phyloP scores from a whole-genome alignment of 2,888 invertebrate species.

The Orthosia gothica region DNA sequence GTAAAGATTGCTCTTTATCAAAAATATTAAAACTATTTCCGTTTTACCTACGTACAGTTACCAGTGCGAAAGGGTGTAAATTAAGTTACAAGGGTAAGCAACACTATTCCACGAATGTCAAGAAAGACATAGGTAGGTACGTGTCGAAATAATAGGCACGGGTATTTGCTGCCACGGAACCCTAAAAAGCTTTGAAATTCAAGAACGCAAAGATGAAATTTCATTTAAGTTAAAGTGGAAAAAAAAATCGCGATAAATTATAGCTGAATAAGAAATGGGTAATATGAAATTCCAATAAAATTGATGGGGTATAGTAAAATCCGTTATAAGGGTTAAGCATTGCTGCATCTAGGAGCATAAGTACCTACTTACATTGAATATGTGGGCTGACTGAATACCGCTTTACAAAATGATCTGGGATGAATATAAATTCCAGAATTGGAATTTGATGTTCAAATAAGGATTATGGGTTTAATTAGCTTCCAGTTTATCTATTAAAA shows the following conservation, averaged over 20 bases:
- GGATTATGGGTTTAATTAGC: conserved; percentile 33
- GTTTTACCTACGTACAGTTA: background rate
- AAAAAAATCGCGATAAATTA: conserved; percentile 42
- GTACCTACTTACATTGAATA: conserved; percentile 23
- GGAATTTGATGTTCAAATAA: conserved; percentile 15
- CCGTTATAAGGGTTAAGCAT: conserved; percentile 10
- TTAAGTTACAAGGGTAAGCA: background rate
- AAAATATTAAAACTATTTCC: background rate
- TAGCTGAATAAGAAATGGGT: conserved; percentile 36
- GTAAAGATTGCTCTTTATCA: background rate
- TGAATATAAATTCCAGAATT: conserved; percentile 6
- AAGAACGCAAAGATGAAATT: conserved; percentile 38
- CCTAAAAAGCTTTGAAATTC: conserved; percentile 23
- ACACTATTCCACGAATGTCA: conserved; percentile 13
- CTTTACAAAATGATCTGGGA: conserved; percentile 24
- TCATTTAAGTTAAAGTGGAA: conserved; percentile 12
- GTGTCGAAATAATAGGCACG: background rate
- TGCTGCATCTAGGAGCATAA: conserved; percentile 34
- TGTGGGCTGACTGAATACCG: conserved; percentile 28
- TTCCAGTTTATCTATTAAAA: conserved; percentile 17
- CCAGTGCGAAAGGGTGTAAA: background rate
- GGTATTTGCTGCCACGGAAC: conserved; percentile 9
- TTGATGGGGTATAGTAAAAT: conserved; percentile 39
- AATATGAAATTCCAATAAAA: conserved; percentile 61
- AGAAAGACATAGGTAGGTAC: background rate